phyloP scores from a whole-genome alignment of 2,113 vertebrate genomes.

The Donacobius atricapilla region DNA sequence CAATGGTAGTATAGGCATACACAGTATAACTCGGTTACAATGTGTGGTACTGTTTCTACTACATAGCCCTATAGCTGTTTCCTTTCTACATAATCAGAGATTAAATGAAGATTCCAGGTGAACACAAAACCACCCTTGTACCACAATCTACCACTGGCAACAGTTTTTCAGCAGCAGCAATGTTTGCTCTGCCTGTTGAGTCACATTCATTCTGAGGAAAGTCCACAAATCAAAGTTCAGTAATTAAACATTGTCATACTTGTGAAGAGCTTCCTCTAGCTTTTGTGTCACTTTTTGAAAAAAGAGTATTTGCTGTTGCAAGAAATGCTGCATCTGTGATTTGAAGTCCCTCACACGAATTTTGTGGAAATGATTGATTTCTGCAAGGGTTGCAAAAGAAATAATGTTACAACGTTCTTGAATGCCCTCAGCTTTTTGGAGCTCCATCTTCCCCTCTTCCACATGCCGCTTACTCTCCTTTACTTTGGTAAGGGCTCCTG shows the following conservation, averaged over 20 bases:
- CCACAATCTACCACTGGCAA: conserved; percentile 62
- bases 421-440: conserved; percentile 87
- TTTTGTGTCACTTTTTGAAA: conserved; percentile 95
- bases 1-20: conserved; percentile 77
- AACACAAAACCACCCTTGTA: conserved; percentile 62
- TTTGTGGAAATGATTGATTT: conserved; percentile 97
- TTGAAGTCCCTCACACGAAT: conserved; percentile 94
- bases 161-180: conserved; percentile 52
- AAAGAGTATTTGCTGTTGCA: conserved; percentile 94
- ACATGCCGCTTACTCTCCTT: conserved; percentile 94
- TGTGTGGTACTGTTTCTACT: conserved; percentile 68
- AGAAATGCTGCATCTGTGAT: conserved; percentile 94
- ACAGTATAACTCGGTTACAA: conserved; percentile 74
- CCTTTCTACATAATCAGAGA: conserved; percentile 62
- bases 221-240: conserved; percentile 2
- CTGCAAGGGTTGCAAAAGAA: conserved; percentile 92
- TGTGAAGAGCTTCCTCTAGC: conserved; percentile 91
- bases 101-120: conserved; percentile 41
- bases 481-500: conserved; percentile 96
- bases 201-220: conserved; percentile 5
- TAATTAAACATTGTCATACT: conserved; percentile 86
- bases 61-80: conserved; percentile 62
- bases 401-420: conserved; percentile 97
- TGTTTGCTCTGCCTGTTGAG: conserved; percentile 4
- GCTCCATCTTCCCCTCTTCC: conserved; percentile 97